Evolutionary conservation across 2,113 vertebrate species (phyloP), one percentile per base, ranked within the genome.

Genomic region (Tylochromis polylepis): DNA sequence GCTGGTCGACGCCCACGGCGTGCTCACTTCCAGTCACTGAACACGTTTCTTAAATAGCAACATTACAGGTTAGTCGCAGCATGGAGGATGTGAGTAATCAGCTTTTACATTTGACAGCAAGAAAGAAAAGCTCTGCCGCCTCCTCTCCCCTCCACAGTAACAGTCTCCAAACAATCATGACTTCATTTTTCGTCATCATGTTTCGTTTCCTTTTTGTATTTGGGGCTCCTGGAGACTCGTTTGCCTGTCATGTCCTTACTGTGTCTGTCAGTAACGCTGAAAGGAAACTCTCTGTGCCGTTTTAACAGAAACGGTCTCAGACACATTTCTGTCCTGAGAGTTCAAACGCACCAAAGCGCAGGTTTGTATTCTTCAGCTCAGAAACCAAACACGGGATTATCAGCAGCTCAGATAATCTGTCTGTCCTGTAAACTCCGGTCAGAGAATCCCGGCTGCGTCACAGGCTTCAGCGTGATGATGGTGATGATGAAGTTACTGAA

Each of bases 111-210:
- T 75, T 75, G 70, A 75, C 15, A 49, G 15, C 5, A 75, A 29
- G 49, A 36, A 65, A 36, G 8, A 60, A 29, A 65, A 12, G 18
- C 36, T n/a, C 8, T 18, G 0, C 2, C 4, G 31, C 60, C 3
- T 65, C 31, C 34, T 18, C 0, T 3, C 59, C 20, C 3, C 31
- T 34, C 2, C 3, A 2, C 5, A 20, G 18, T 36, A 10, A 62
- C 7, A 62, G 11, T 1, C 3, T 29, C 14, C 16, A 62, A 31
- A 62, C 59, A 36, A n/a, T 31, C 60, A 65, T 65, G 60, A 65
- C 36, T 31, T 65, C 18, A n/a, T 2, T 15, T 65, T 65, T n/a
- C 36, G 11, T 65, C 31, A n/a, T 36, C 60, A 3, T 38, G 18
- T 65, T 5, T 36, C 31, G n/a, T 38, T 12, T 29, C 27, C 27